Evolutionary conservation across 1,140 invertebrate genomes (phyloP).

Genomic region (Stratiolaelaps scimitus): DNA sequence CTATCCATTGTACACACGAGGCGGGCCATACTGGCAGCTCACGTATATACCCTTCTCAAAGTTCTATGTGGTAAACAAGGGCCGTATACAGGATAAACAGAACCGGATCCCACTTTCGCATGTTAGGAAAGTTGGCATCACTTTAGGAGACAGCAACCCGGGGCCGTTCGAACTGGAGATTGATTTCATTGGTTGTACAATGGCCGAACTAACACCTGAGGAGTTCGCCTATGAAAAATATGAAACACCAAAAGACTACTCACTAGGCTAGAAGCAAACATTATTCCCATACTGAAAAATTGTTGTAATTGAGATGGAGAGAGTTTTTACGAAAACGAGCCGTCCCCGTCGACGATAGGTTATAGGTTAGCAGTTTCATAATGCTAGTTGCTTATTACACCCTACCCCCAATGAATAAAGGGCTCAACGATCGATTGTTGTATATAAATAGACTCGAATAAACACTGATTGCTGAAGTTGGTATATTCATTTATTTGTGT

Average conservation of each 20-base stretch:
- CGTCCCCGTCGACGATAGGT: no score
- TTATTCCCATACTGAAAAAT: no score
- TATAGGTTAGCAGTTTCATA: no score
- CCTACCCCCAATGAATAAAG: no score
- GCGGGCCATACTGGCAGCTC: constrained; percentile 91
- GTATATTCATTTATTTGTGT: no score
- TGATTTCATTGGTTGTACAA: constrained; percentile 73
- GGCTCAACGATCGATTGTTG: no score
- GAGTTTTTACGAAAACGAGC: no score
- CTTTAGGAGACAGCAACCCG: constrained; percentile 55
- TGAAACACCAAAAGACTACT: constrained; percentile 45
- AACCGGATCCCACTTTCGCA: constrained; percentile 46
- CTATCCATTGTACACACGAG: constrained; percentile 72
- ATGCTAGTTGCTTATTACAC: no score
- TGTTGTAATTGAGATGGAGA: no score
- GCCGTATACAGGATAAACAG: constrained; percentile 72
- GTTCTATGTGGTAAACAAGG: constrained; percentile 69
- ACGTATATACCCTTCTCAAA: constrained; percentile 87
- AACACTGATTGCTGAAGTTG: no score
- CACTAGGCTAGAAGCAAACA: no score
- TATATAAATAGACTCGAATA: no score
- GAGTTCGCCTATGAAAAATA: constrained; percentile 84
- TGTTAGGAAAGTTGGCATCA: constrained; percentile 64
- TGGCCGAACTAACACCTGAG: constrained; percentile 60
- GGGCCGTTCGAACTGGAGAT: constrained; percentile 83